Evolutionary conservation across 2,113 vertebrate genomes (phyloP), one percentile per base, ranked within the genome.

Genomic region (Prunella fulvescens): DNA sequence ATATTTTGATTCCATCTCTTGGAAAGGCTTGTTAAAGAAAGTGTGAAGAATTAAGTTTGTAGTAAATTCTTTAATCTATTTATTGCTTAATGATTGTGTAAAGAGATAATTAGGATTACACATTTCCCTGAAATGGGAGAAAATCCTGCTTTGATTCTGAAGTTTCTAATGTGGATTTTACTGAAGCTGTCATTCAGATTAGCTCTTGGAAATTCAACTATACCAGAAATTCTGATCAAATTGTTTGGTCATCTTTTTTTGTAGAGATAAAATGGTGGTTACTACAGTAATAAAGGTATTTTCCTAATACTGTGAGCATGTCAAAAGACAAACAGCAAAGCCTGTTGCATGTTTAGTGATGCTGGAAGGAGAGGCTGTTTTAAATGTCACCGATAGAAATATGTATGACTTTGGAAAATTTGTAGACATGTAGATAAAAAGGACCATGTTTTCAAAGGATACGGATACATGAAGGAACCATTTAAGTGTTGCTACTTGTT

Each of bases 11-110:
- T 89, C 29, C 28, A 24, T 88, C 18, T 73, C 11, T 69, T 67
- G 33, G 29, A 73, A 35, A 77, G 31, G 33, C 35, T 69, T 61
- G n/a, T 61, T 95, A 81, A 92, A 86, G 62, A 60, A 65, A 47
- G 54, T 1, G 0, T 80, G 39, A 65, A 92, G 80, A 81, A 73
- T 66, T 86, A 90, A 65, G 37, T 72, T 90, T 47, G 44, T 79
- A 58, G 39, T 88, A 82, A 87, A 62, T 94, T 92, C 6, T 84
- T 84, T 66, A 92, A 90, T 94, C 39, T 93, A 2, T 78, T 84
- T 87, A 87, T 79, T 93, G 48, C 70, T 79, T 93, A 93, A 70
- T 77, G 71, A 44, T 69, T 93, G 50, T 69, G 48, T 83, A 92
- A 77, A 53, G 11, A 62, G 76, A 83, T 86, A 56, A 17, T 88